These are phyloP conservation scores for Drosophila elegans DNA, from an alignment of 1,140 invertebrate species.

Conservation along the genomic window DNA sequence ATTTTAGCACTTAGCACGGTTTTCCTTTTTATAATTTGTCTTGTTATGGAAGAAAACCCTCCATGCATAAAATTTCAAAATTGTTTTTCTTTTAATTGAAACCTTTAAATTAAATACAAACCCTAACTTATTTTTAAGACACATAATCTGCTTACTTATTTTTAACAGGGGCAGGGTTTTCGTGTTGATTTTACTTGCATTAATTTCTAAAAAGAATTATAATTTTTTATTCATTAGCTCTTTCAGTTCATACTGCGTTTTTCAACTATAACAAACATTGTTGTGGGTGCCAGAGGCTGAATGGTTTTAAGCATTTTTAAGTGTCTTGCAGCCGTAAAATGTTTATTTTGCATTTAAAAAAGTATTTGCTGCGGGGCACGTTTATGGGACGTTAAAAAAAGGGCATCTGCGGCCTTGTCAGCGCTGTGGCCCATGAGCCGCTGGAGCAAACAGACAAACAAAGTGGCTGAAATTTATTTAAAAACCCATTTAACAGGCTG, in stretches of 20 bases:
- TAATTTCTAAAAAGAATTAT: no score
- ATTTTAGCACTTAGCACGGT: neutral
- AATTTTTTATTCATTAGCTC: constrained; percentile 8
- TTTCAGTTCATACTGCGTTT: constrained; percentile 13
- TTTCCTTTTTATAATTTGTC: neutral
- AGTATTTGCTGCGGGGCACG: constrained; percentile 71
- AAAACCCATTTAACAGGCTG: constrained; percentile 77
- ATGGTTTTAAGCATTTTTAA: constrained; percentile 71
- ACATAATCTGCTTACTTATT: no score
- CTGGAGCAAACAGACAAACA: constrained; percentile 68
- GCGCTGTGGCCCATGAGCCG: constrained; percentile 27
- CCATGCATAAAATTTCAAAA: no score
- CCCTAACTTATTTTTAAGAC: no score
- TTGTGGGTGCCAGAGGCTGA: constrained; percentile 11
- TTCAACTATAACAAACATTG: neutral
- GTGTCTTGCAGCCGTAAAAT: constrained; percentile 70
- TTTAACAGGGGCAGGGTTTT: no score
- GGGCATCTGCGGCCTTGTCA: constrained; percentile 37
- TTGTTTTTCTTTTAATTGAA: no score
- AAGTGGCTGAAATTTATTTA: constrained; percentile 78
- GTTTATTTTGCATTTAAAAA: constrained; percentile 82
- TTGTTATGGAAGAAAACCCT: neutral
- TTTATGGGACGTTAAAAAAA: constrained; percentile 81
- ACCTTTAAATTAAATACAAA: no score
- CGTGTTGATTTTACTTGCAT: no score